Conservation (phyloP, 37 sponge, comb jelly and placozoan genomes). For the Mnemiopsis leidyi region DNA sequence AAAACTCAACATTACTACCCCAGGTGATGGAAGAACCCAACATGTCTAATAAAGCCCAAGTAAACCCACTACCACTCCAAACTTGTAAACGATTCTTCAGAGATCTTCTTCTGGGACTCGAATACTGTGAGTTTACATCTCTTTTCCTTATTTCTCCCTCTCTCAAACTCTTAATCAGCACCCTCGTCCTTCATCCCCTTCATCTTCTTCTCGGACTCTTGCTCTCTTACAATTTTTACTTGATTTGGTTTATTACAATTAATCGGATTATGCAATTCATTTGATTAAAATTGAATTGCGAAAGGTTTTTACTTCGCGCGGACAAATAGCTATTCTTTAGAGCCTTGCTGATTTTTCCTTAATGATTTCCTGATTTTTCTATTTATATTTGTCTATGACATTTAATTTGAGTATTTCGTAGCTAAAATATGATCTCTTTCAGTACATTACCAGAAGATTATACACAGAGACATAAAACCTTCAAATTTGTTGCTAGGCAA, state of each 20-base stretch:
- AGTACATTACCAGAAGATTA: conserved; percentile 24
- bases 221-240: too few species aligned
- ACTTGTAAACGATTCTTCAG: conserved; percentile 25
- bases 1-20: background rate
- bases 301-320: too few species aligned
- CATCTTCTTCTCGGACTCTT: too few species aligned
- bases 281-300: too few species aligned
- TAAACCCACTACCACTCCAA: background rate
- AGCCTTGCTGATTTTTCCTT: too few species aligned
- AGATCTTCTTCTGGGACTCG: conserved; percentile 5
- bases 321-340: too few species aligned
- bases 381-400: background rate
- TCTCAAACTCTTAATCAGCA: too few species aligned
- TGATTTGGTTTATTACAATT: too few species aligned
- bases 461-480: conserved; percentile 24
- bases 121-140: background rate
- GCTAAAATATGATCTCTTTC: background rate
- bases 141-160: too few species aligned
- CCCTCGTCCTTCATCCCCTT: too few species aligned
- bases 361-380: too few species aligned
- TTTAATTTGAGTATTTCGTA: background rate
- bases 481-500: conserved; percentile 19
- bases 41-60: background rate
- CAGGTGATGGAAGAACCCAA: conserved; percentile 54
- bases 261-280: too few species aligned